Conservation (phyloP, 2,888 invertebrate species). For the Lissonota sp. region DNA sequence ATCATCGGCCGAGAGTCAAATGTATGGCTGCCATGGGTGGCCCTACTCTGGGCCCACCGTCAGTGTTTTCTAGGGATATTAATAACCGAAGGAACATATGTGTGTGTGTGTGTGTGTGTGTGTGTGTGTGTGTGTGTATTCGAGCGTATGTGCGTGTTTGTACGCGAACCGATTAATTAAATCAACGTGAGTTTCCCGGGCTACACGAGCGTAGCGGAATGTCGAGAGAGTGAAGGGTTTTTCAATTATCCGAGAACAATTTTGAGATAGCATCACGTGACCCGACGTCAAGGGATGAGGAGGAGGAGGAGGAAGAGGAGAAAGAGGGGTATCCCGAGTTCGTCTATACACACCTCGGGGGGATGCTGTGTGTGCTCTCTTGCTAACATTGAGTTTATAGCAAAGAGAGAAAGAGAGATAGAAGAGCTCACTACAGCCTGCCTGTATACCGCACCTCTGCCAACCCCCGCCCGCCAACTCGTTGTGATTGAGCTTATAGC, state of each 20-base stretch:
- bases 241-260: slow-evolving; percentile 72
- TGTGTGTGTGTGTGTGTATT: not conserved
- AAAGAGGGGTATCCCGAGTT: slow-evolving; percentile 42
- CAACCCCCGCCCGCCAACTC: slow-evolving; percentile 61
- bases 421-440: slow-evolving; percentile 49
- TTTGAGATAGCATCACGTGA: slow-evolving; percentile 70
- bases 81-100: slow-evolving; percentile 19
- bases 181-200: slow-evolving; percentile 48
- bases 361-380: slow-evolving; percentile 43
- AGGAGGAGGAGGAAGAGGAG: too few species aligned
- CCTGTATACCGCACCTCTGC: slow-evolving; percentile 56
- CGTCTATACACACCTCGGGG: slow-evolving; percentile 19
- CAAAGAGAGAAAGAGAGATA: slow-evolving; percentile 10
- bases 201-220: slow-evolving; percentile 22
- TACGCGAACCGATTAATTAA: slow-evolving; percentile 46
- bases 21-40: too few species aligned
- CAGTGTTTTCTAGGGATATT: too few species aligned
- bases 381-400: slow-evolving; percentile 37
- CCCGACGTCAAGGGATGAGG: slow-evolving; percentile 34
- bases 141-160: not conserved
- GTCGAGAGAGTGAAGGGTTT: slow-evolving; percentile 57
- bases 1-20: too few species aligned
- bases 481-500: slow-evolving; percentile 78
- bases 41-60: too few species aligned
- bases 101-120: not conserved